A percentile compares a stretch with the other conserved stretches of the same genome.
Conservation (phyloP, 2,797 vertebrate genomes). For the Vespertilio murinus region DNA sequence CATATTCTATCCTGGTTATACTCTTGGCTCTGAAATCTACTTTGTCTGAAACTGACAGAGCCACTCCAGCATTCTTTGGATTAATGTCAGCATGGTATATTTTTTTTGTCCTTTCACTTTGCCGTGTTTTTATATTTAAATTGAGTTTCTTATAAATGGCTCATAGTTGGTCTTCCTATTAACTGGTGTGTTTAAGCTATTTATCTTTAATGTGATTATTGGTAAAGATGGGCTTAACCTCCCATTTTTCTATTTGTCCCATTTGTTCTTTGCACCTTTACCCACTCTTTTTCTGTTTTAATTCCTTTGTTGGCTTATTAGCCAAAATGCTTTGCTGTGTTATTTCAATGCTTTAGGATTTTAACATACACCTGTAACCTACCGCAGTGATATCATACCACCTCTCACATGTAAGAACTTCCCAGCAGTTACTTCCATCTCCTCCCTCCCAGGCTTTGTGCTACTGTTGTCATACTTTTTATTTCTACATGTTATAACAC, state of each 20-base stretch:
- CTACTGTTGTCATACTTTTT: not conserved
- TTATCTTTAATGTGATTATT: not conserved
- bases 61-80: not conserved
- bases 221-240: not conserved
- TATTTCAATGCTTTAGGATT: not conserved
- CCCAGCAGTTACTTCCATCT: not conserved
- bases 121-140: not conserved
- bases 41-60: not conserved
- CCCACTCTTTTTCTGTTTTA: not conserved
- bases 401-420: not conserved
- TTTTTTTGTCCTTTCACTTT: not conserved
- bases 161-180: not conserved
- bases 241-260: not conserved
- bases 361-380: not conserved
- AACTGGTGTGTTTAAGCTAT: not conserved
- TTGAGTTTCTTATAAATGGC: not conserved
- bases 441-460: not conserved
- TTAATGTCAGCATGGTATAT: not conserved
- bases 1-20: not conserved
- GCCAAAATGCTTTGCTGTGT: not conserved
- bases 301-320: conserved; percentile 17
- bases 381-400: fast-evolving
- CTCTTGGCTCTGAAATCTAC: conserved; percentile 2
- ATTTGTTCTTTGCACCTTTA: not conserved
- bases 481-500: not conserved